Percentiles rank a stretch among this genome's conserved stretches.
Evolutionary conservation across 2,888 invertebrate species (phyloP).

Genomic region (Polydrusus tereticollis): DNA sequence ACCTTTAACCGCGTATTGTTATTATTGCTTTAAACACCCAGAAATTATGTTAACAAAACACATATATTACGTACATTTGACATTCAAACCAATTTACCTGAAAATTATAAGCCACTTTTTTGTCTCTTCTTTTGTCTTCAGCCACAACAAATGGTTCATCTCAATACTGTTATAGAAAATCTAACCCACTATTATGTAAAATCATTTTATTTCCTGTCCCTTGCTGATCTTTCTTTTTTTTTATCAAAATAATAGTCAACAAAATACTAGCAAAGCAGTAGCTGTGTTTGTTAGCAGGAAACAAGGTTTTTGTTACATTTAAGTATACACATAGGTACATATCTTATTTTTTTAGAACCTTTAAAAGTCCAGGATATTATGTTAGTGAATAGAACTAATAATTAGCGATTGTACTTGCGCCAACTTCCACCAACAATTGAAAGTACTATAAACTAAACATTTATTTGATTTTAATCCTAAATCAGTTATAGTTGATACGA

Average conservation of each 20-base stretch:
- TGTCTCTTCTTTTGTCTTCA: neutral
- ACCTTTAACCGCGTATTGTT: neutral
- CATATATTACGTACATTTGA: neutral
- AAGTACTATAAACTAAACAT: too few species aligned
- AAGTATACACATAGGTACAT: too few species aligned
- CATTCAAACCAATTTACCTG: conserved; percentile 11
- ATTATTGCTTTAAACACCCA: neutral
- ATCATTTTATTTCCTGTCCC: neutral
- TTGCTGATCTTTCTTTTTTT: neutral
- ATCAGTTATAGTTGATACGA: too few species aligned
- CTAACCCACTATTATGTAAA: neutral
- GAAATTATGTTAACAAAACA: neutral
- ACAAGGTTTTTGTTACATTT: too few species aligned
- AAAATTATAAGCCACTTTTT: neutral
- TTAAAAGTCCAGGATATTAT: too few species aligned
- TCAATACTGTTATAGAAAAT: neutral
- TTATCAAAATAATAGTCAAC: neutral
- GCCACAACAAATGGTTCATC: neutral
- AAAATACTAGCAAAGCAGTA: neutral
- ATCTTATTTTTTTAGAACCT: too few species aligned
- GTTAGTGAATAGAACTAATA: too few species aligned
- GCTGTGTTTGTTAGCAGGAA: neutral
- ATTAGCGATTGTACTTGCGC: too few species aligned
- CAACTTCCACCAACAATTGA: too few species aligned
- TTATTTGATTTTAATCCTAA: too few species aligned